These are phyloP conservation scores for Halictus rubicundus DNA, from an alignment of 1,140 invertebrate species.

Conservation along the genomic window DNA sequence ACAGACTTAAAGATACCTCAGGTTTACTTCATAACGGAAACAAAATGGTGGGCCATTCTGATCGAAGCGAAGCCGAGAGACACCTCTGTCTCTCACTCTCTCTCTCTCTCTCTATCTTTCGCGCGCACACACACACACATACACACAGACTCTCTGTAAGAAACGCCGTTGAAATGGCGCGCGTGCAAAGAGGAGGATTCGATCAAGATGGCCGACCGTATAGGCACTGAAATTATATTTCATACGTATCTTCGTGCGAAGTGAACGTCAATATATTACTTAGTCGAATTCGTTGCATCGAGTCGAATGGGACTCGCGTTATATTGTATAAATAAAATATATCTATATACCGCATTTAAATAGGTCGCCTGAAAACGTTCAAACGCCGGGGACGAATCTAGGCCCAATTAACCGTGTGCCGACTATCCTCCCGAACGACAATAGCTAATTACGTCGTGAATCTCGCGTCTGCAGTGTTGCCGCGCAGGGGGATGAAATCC, in stretches of 20 bases:
- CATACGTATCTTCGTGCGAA: constrained; percentile 51
- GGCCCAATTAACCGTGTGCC: constrained; percentile 26
- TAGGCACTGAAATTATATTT: constrained; percentile 57
- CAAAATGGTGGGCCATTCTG: constrained; percentile 25
- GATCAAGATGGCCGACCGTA: constrained; percentile 31
- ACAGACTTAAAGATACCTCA: constrained; percentile 65
- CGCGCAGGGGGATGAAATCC: not conserved
- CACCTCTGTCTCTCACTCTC: too few relatives aligned
- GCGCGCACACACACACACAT: too few relatives aligned
- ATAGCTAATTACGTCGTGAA: constrained; percentile 29
- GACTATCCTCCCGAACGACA: constrained; percentile 40
- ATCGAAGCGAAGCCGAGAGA: constrained; percentile 11
- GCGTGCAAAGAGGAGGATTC: constrained; percentile 9
- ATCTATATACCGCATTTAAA: constrained; percentile 52
- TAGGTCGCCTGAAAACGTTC: constrained; percentile 51
- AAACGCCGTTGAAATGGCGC: too few relatives aligned
- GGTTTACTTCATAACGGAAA: constrained; percentile 55
- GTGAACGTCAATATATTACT: constrained; percentile 60
- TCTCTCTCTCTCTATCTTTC: too few relatives aligned
- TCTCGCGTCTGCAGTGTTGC: constrained; percentile 31
- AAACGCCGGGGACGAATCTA: constrained; percentile 35
- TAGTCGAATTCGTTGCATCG: constrained; percentile 56
- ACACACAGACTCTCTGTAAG: too few relatives aligned
- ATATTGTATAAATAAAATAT: constrained; percentile 43
- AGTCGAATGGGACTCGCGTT: constrained; percentile 19